Conservation (phyloP, 2,888 invertebrate genomes). For the Poecilus cupreus region DNA sequence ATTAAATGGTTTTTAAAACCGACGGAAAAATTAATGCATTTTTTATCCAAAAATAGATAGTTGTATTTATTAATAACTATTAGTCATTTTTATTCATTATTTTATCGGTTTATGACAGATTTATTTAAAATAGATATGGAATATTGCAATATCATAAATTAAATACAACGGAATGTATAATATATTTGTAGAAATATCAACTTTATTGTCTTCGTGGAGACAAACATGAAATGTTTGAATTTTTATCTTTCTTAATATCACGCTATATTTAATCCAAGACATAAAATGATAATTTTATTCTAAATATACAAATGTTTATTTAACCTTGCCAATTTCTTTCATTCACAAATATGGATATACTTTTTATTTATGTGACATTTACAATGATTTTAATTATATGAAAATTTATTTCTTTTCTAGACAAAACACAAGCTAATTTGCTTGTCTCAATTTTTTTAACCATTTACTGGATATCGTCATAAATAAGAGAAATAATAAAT, state of each 20-base stretch:
- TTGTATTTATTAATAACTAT: neutral
- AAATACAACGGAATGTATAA: neutral
- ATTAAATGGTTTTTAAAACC: neutral
- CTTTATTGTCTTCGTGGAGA: neutral
- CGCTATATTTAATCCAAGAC: neutral
- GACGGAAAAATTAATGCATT: neutral
- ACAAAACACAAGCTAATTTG: too few species aligned
- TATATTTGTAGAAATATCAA: neutral
- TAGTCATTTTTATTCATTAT: neutral
- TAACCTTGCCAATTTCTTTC: neutral
- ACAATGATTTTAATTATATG: too few species aligned
- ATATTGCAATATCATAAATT: constrained; percentile 1
- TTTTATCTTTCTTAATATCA: neutral
- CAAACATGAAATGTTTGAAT: neutral
- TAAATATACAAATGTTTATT: neutral
- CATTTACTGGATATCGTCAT: too few species aligned
- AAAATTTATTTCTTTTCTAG: too few species aligned
- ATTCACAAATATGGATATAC: neutral
- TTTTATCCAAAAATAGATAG: constrained; percentile 7
- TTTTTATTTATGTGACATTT: neutral
- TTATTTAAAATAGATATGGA: neutral
- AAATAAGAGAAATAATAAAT: too few species aligned
- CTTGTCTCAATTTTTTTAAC: too few species aligned
- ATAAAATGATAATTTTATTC: neutral
- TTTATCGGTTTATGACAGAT: neutral